phyloP scores from a whole-genome alignment of 92 coral and sea anemone genomes.

The Actinostola sp. region DNA sequence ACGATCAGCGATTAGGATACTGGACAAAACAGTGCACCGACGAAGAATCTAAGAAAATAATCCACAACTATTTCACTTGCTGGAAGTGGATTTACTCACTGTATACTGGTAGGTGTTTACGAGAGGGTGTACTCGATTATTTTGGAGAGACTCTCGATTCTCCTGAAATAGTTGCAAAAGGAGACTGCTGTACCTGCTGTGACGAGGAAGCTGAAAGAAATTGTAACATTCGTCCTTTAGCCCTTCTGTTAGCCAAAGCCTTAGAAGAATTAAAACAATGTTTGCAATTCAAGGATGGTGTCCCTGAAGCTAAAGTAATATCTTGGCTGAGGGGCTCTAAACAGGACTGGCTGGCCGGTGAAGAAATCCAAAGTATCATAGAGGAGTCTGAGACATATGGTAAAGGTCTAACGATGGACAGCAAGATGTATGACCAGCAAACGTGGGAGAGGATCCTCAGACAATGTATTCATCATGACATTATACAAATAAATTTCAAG shows the following conservation, averaged over 20 bases:
- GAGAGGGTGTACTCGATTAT: background rate
- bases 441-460: constrained; percentile 9
- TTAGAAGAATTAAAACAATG: constrained; percentile 19
- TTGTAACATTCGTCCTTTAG: constrained; percentile 4
- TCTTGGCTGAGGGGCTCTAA: constrained; percentile 47
- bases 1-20: constrained; percentile 33
- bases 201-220: constrained; percentile 8
- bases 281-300: constrained; percentile 4
- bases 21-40: constrained; percentile 27
- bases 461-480: constrained; percentile 7
- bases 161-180: background rate
- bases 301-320: constrained; percentile 33
- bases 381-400: constrained; percentile 39
- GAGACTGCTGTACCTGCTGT: constrained; percentile 37
- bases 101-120: background rate
- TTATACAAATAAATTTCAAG: constrained; percentile 14
- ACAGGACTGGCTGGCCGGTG: constrained; percentile 44
- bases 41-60: constrained; percentile 1
- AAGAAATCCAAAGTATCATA: constrained; percentile 27
- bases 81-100: constrained; percentile 24
- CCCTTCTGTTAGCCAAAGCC: constrained; percentile 5
- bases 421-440: background rate
- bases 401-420: constrained; percentile 13
- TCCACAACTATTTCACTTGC: background rate
- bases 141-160: background rate